Base-by-base conservation (phyloP, 1,140 invertebrate genomes). In the Brachystomella parvula region DNA sequence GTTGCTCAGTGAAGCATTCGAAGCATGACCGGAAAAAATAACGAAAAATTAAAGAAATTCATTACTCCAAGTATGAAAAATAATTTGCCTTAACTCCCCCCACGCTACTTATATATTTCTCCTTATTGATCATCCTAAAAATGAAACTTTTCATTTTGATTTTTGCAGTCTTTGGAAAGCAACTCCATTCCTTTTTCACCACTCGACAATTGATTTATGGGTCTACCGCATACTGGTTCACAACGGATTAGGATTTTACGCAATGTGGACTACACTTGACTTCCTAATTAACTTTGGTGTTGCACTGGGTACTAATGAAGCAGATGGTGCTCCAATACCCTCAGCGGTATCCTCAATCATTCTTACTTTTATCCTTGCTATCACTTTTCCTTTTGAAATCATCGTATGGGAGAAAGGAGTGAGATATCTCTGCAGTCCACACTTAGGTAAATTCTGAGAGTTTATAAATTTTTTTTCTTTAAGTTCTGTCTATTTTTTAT, bases 161-260 rank as follows among this genome's bases (percentile, higher is more conserved):
- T 57, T 26, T 9, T 26, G n/a, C 47, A 66, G 64, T 19, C 29
- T 66, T 17, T 61, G 26, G 26, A 66, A 26, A 21, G 30, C 35
- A 19, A 61, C 56, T 6, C 57, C 29, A 29, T 28, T 35, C 17
- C 58, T 66, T 39, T 21, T 63, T 35, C 64, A 66, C 47, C 19
- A 61, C 28, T 15, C 30, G 26, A n/a, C 12, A 19, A 24, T 39
- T 9, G 64, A 66, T 47, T 44, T 60, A 2, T 66, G 64, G 64
- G 28, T 66, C 21, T 61, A 60, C 32, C 57, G 56, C 6, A 47
- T 66, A 12, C 17, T 66, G 19, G 57, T 60, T n/a, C 64, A 66
- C 19, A 66, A 66, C 47, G 31, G 29, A 6, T 24, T 66, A 6
- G 64, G 49, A 12, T 26, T 31, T 2, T 47, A 26, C 6, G 56